Evolutionary conservation across 2,113 vertebrate genomes (phyloP), one percentile per base, ranked within the genome.

Genomic region (western clawed frog (Xenopus tropicalis)): DNA sequence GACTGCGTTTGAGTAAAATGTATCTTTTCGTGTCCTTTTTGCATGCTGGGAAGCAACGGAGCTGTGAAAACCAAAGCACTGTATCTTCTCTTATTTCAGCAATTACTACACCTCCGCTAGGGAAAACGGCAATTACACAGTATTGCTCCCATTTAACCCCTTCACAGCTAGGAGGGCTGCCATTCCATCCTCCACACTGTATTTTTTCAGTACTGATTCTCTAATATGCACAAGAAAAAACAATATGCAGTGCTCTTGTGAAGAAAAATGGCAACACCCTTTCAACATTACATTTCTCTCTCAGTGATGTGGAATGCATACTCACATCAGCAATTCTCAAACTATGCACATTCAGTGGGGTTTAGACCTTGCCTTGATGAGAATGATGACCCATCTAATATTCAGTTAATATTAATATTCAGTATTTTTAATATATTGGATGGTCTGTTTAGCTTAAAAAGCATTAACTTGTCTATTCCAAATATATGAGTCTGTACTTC

Each of bases 81-180:
- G 72, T 61, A 59, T 74, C 63, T 74, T 61, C 22, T 46, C 71
- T 66, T 64, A 72, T 73, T 62, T 66, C 71, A 66, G 71, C 71
- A 73, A 73, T 73, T 66, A 67, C 56, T 68, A 29, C 57, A 61
- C 56, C 43, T 74, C 19, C 57, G 11, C 56, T 56, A 61, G 56
- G 72, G 72, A 67, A 61, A 61, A 51, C 43, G 6, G 56, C 72
- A 72, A 65, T 72, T 72, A 65, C 71, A 65, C 71, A 51, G 72
- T 56, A 29, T 11, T 46, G 56, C 52, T 25, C 54, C 42, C 17
- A 37, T 20, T 74, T 74, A 74, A 74, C 72, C 65, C 25, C 14
- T 62, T 68, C 65, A n/a, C 21, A 21, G n/a, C 64, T 48, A 51
- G 64, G 64, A 48, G 24, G 42, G 44, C 13, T 20, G 20, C 7